Percentiles rank a stretch among this genome's conserved stretches.
Conservation (phyloP, 2,113 vertebrate genomes). For the Ptychochromis oligacanthus region DNA sequence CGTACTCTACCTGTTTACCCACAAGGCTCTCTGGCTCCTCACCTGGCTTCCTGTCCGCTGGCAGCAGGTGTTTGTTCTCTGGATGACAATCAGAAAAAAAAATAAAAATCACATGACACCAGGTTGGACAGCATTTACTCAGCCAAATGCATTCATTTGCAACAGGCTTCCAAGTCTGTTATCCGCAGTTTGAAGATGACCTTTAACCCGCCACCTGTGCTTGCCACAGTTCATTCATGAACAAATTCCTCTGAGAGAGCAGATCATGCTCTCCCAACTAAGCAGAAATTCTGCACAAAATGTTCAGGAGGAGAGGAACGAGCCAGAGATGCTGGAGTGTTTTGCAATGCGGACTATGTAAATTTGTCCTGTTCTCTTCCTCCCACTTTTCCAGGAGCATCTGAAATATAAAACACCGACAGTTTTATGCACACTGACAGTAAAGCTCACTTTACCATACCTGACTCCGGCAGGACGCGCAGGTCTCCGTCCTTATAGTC, state of each 20-base stretch:
- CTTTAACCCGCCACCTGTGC: neutral
- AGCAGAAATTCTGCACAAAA: conserved; percentile 17
- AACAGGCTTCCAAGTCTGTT: neutral
- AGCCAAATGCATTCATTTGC: neutral
- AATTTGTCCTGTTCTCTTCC: conserved; percentile 28
- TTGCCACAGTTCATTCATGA: neutral
- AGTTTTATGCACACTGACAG: neutral
- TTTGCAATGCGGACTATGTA: conserved; percentile 36
- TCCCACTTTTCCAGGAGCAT: conserved; percentile 28
- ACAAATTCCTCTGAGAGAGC: neutral
- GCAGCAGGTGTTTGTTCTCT: conserved; percentile 86
- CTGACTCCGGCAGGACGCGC: conserved; percentile 83
- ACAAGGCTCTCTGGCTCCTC: conserved; percentile 87
- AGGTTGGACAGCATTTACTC: neutral
- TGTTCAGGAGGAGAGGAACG: neutral
- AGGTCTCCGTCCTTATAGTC: conserved; percentile 86
- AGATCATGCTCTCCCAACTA: neutral
- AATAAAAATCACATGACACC: neutral
- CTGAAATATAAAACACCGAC: neutral
- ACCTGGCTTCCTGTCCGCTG: conserved; percentile 84
- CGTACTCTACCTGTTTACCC: conserved; percentile 86
- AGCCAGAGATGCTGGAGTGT: conserved; percentile 1
- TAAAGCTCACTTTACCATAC: conserved; percentile 40
- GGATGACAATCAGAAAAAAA: conserved; percentile 7
- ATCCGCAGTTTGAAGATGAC: neutral